Percentiles rank a stretch among this genome's conserved stretches.
Conservation (phyloP, 1,140 invertebrate genomes). For the Drosophila watanabei region DNA sequence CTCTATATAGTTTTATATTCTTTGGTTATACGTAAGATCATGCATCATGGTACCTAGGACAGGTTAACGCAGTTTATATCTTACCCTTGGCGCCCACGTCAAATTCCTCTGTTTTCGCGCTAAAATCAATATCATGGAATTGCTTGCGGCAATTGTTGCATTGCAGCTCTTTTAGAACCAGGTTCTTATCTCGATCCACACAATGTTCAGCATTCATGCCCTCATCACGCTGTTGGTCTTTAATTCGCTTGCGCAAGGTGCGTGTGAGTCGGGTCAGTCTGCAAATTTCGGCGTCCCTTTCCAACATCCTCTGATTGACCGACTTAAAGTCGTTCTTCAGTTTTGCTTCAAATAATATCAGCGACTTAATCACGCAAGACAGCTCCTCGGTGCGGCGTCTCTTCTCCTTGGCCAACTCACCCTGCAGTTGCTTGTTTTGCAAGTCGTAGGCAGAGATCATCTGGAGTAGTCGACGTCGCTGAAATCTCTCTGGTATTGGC, state of each 20-base stretch:
- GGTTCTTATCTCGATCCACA: constrained; percentile 57
- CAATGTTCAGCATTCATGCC: constrained; percentile 53
- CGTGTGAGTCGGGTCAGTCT: constrained; percentile 71
- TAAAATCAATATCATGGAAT: constrained; percentile 78
- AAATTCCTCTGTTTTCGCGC: constrained; percentile 51
- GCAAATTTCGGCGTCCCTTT: constrained; percentile 89
- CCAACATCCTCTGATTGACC: constrained; percentile 88
- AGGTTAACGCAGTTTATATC: constrained; percentile 1
- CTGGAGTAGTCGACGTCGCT: constrained; percentile 68
- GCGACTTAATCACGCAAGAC: constrained; percentile 88
- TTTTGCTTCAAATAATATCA: constrained; percentile 89
- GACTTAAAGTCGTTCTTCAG: constrained; percentile 89
- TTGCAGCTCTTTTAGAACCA: constrained; percentile 74
- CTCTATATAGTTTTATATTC: no score
- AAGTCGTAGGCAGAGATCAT: constrained; percentile 77
- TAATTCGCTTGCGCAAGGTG: constrained; percentile 68
- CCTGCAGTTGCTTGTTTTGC: constrained; percentile 76
- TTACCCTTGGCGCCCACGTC: constrained; percentile 63
- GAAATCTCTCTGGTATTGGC: constrained; percentile 43
- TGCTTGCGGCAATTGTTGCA: constrained; percentile 83
- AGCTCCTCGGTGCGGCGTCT: constrained; percentile 88
- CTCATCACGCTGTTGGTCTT: constrained; percentile 59
- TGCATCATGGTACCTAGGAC: neutral
- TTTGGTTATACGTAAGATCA: no score
- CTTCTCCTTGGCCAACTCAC: constrained; percentile 86